Percentiles rank a stretch among this genome's conserved stretches.
Evolutionary conservation across 2,888 invertebrate species (phyloP).

Genomic region (Drosophila imparisetae): DNA sequence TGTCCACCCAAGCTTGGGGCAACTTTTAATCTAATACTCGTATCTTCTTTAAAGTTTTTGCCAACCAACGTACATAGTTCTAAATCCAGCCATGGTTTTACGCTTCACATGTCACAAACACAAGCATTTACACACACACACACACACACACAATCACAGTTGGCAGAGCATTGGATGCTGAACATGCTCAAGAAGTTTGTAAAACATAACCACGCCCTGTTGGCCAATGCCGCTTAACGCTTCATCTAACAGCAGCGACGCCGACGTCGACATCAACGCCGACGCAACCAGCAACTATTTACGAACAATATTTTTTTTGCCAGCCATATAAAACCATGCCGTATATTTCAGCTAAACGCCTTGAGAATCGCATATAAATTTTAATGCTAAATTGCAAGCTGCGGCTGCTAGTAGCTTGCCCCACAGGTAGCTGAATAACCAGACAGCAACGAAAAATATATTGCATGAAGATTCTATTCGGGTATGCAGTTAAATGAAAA

Average conservation of each 20-base stretch:
- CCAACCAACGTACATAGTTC: conserved; percentile 72
- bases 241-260: conserved; percentile 63
- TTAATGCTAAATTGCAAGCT: conserved; percentile 74
- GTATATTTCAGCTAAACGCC: conserved; percentile 73
- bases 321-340: conserved; percentile 37
- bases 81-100: conserved; percentile 79
- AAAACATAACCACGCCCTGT: conserved; percentile 74
- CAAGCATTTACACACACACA: conserved; percentile 27
- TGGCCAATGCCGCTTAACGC: conserved; percentile 61
- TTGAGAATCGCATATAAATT: conserved; percentile 70
- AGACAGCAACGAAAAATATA: conserved; percentile 20
- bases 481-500: not conserved
- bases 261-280: not conserved
- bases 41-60: conserved; percentile 75
- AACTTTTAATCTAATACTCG: conserved; percentile 77
- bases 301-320: conserved; percentile 66
- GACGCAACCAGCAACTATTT: conserved; percentile 64
- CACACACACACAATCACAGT: conserved; percentile 38
- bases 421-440: conserved; percentile 11
- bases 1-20: conserved; percentile 69
- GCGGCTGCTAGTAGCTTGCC: conserved; percentile 24
- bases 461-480: not conserved
- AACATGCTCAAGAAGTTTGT: conserved; percentile 78
- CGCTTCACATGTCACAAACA: conserved; percentile 78
- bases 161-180: conserved; percentile 62